Conservation (phyloP, 2,888 invertebrate genomes). For the Penaeus monodon region DNA sequence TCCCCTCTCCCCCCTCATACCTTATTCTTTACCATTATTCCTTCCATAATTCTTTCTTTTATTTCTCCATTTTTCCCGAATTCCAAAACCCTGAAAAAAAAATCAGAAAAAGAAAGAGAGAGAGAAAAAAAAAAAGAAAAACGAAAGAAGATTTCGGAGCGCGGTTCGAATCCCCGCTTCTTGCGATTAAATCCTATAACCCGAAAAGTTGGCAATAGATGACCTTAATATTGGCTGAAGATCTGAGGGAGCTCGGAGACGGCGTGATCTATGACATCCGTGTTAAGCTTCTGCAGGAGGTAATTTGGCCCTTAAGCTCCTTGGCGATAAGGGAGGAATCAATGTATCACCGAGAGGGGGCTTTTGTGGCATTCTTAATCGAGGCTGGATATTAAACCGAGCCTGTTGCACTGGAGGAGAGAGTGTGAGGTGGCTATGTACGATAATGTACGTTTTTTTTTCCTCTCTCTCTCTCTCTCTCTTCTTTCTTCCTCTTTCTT, state of each 20-base stretch:
- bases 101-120: background rate
- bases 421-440: slow-evolving; percentile 36
- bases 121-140: background rate
- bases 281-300: background rate
- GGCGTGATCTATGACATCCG: slow-evolving; percentile 26
- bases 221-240: slow-evolving; percentile 59
- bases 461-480: background rate
- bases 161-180: slow-evolving; percentile 39
- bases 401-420: slow-evolving; percentile 46
- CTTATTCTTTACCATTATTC: no score
- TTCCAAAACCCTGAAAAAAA: no score
- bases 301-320: slow-evolving; percentile 27
- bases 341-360: slow-evolving; percentile 18
- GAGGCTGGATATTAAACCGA: slow-evolving; percentile 52
- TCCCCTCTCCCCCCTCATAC: no score
- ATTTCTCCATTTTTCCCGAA: background rate
- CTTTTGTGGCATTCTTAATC: slow-evolving; percentile 56
- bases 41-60: background rate
- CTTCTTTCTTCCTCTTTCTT: no score
- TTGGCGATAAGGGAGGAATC: slow-evolving; percentile 33
- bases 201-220: slow-evolving; percentile 53
- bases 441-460: slow-evolving; percentile 38
- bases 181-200: slow-evolving; percentile 52
- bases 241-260: slow-evolving; percentile 43
- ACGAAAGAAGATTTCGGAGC: background rate